Evolutionary conservation across 2,113 vertebrate genomes (phyloP).

Genomic region (Apistogramma diplotaenia): DNA sequence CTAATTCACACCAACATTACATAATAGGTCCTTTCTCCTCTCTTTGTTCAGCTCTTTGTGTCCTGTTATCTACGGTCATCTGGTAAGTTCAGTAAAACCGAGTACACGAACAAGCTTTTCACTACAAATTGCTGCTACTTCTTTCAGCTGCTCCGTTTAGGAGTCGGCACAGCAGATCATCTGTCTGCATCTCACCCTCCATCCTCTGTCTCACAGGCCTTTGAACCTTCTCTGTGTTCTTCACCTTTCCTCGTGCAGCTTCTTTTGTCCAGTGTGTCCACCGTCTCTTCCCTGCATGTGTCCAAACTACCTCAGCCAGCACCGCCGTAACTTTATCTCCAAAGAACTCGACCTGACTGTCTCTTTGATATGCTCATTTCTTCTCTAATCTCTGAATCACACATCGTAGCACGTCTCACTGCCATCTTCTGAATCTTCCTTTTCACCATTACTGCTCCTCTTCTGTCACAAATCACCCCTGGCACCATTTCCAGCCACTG

Average conservation of each 20-base stretch:
- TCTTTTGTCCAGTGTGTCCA: background rate
- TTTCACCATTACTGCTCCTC: background rate
- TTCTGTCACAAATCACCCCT: background rate
- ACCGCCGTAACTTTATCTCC: background rate
- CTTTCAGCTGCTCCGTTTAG: accelerated
- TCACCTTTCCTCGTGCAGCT: background rate
- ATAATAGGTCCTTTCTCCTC: background rate
- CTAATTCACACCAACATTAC: background rate
- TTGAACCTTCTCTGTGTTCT: background rate
- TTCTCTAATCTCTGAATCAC: background rate
- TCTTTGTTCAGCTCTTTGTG: slow-evolving; percentile 86
- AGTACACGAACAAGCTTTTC: background rate
- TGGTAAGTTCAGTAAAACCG: slow-evolving; percentile 77
- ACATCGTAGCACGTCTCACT: background rate
- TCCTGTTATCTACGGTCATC: slow-evolving; percentile 94
- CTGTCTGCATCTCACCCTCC: background rate
- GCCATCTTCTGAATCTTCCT: background rate
- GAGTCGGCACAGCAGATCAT: background rate
- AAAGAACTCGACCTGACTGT: background rate
- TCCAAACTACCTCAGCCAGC: background rate
- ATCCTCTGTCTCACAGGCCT: background rate
- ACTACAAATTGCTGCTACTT: background rate
- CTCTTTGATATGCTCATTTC: no score
- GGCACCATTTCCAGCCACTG: background rate
- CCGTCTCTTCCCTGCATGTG: background rate